phyloP scores from a whole-genome alignment of 2,797 vertebrate species.

The Crax fasciolata region DNA sequence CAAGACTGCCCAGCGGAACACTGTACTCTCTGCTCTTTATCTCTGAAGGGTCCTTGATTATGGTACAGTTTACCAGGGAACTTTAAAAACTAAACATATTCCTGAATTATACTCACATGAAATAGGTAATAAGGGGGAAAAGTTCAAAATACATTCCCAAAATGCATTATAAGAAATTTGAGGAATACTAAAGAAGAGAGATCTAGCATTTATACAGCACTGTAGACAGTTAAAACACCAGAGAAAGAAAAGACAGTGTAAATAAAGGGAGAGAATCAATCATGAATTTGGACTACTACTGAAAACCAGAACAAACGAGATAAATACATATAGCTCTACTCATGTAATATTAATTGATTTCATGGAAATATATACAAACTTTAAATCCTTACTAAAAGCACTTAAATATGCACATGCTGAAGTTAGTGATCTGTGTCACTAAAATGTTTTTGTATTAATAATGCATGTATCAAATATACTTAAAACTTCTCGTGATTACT shows the following conservation, averaged over 20 bases:
- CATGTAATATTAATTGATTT: background rate
- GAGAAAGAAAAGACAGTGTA: background rate
- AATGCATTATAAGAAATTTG: background rate
- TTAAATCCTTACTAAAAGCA: background rate
- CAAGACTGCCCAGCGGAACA: background rate
- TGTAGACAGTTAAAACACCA: background rate
- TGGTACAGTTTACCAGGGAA: background rate
- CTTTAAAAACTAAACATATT: background rate
- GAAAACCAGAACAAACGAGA: background rate
- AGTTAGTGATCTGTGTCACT: background rate
- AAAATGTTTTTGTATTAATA: background rate
- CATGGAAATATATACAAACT: background rate
- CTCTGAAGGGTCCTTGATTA: background rate
- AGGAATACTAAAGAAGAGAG: background rate
- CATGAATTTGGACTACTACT: background rate
- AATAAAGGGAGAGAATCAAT: background rate
- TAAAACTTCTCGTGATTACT: background rate
- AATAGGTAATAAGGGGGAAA: background rate
- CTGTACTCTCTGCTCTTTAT: background rate
- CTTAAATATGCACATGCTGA: background rate
- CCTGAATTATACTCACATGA: background rate
- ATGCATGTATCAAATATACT: background rate
- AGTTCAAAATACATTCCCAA: background rate
- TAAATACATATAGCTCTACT: background rate
- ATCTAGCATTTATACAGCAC: background rate